These are phyloP conservation scores for Nephila pilipes DNA, from an alignment of 1,140 invertebrate species.

Conservation along the genomic window DNA sequence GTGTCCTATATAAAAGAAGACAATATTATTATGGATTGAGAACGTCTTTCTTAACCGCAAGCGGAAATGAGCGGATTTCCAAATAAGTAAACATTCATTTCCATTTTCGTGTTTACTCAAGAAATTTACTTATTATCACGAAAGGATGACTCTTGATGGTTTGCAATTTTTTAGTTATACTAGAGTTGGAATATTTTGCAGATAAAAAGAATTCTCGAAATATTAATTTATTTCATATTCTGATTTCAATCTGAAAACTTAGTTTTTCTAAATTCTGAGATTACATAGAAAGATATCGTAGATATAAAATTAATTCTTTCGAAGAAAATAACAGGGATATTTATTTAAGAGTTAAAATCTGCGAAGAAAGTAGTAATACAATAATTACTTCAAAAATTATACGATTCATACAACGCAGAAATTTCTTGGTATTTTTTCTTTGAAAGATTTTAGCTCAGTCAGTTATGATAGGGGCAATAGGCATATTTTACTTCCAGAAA, in stretches of 20 bases:
- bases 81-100: neutral
- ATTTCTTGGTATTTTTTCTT: too few species aligned
- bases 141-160: neutral
- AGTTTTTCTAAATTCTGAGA: neutral
- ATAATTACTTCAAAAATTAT: too few species aligned
- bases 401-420: too few species aligned
- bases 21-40: conserved; percentile 10
- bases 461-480: too few species aligned
- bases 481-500: too few species aligned
- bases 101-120: neutral
- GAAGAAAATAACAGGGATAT: too few species aligned
- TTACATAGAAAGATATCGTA: too few species aligned
- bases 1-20: too few species aligned
- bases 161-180: neutral
- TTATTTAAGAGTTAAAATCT: too few species aligned
- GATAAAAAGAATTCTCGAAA: neutral
- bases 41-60: neutral
- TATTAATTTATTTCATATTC: neutral
- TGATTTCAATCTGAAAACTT: neutral
- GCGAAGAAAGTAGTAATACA: neutral
- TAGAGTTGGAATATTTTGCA: neutral
- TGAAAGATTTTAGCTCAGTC: too few species aligned
- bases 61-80: neutral
- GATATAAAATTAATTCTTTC: too few species aligned
- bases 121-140: neutral